phyloP scores from a whole-genome alignment of 2,888 invertebrate species.

The Epistrophe grossulariae region DNA sequence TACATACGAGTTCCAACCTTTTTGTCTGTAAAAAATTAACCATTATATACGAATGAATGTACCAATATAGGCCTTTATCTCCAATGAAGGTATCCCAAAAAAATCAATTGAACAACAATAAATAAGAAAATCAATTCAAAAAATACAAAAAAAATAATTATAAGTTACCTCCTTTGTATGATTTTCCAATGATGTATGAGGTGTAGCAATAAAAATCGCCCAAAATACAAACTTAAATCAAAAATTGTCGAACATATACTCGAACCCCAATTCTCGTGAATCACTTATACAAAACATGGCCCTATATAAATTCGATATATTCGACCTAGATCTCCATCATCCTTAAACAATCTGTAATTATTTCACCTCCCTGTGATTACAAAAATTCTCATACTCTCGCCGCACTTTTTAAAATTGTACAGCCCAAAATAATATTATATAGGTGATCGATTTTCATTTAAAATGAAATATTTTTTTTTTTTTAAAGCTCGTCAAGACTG shows the following conservation, averaged over 20 bases:
- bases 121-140: slow-evolving; percentile 40
- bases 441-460: slow-evolving; percentile 65
- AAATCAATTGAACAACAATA: slow-evolving; percentile 24
- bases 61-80: neutral
- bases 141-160: slow-evolving; percentile 38
- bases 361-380: slow-evolving; percentile 67
- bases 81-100: too few species aligned
- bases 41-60: neutral
- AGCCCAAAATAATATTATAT: slow-evolving; percentile 19
- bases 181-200: slow-evolving; percentile 22
- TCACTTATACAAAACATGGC: neutral
- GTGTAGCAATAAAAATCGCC: slow-evolving; percentile 51
- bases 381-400: slow-evolving; percentile 8
- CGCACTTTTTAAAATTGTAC: neutral
- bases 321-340: slow-evolving; percentile 25
- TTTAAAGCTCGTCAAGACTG: neutral
- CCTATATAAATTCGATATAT: neutral
- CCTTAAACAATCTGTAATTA: slow-evolving; percentile 62
- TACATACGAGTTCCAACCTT: neutral
- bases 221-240: slow-evolving; percentile 11
- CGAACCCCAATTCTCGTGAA: slow-evolving; percentile 11
- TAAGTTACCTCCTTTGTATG: slow-evolving; percentile 31
- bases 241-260: slow-evolving; percentile 1
- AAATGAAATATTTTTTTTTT: slow-evolving; percentile 26
- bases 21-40: neutral